Percentiles rank a stretch among this genome's conserved stretches.
These are phyloP conservation scores for Parelbella ahira DNA, from an alignment of 2,888 invertebrate genomes.

Conservation along the genomic window DNA sequence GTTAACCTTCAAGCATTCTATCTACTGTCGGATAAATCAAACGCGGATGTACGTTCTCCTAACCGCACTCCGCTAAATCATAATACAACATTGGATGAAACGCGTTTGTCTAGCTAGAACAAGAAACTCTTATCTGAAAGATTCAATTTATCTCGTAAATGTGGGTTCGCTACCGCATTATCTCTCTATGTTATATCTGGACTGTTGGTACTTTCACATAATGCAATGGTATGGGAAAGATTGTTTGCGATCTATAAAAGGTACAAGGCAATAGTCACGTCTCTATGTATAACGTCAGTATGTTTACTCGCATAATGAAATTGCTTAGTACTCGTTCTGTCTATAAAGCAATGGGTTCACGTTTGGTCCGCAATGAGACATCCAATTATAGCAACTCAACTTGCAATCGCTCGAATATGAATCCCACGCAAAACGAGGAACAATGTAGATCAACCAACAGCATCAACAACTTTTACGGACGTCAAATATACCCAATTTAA, in stretches of 20 bases:
- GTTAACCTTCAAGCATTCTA: background rate
- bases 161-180: constrained; percentile 5
- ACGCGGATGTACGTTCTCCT: background rate
- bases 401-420: background rate
- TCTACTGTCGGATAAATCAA: constrained; percentile 2
- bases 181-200: constrained; percentile 8
- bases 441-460: no score
- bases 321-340: constrained; percentile 7
- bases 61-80: constrained; percentile 1
- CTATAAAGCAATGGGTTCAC: constrained; percentile 7
- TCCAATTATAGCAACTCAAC: constrained; percentile 1
- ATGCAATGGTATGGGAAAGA: constrained; percentile 23
- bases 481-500: no score
- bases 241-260: constrained; percentile 18
- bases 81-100: constrained; percentile 1
- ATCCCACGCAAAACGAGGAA: no score
- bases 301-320: constrained; percentile 14
- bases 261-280: constrained; percentile 11
- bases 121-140: constrained; percentile 8
- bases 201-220: constrained; percentile 14
- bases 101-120: no score
- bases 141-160: constrained; percentile 9
- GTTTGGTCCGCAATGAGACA: constrained; percentile 5
- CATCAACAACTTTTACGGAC: no score
- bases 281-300: constrained; percentile 10